Base-by-base conservation (phyloP, 2,113 vertebrate genomes). In the Petroica traversi region DNA sequence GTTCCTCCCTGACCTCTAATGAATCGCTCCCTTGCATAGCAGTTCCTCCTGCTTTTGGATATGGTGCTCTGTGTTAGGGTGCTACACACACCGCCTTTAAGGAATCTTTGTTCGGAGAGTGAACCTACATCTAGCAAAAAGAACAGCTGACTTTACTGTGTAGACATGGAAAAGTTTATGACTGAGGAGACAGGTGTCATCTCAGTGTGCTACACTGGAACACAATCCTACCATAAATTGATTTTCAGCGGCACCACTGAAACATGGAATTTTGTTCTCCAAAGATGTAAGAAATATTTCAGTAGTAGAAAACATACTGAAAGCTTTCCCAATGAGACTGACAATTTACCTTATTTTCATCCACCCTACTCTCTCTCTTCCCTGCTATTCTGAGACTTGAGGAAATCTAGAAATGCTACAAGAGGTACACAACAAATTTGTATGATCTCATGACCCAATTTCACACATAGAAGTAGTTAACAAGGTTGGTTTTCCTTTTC, bases 1-100 rank as follows among this genome's bases (percentile, higher is more conserved):
- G 85, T 80, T 96, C 34, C 51, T 89, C 80, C 85, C 89, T 95
- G 86, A 94, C 69, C 72, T 93, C 83, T 89, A 84, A 88, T 43
- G 74, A 92, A 87, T 96, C 52, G 22, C 54, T 95, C 49, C 25
- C 33, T 84, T 84, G 52, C 68, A 68, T 31, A 79, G 77, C 9
- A 93, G 34, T 11, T 92, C 63, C 51, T 80, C 88, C 82, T 88
- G 51, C 54, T 74, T 93, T 74, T 69, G 78, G 61, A 59, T 61
- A 34, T 9, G 18, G 52, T 94, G 46, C 54, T 78, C 19, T 79
- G 45, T 83, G 51, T 46, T 69, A 51, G 28, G 46, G 58, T 49
- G 38, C 48, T 68, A 34, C 41, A 89, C 15, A 88, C 26, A 36
- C 3, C 0, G 12, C 46, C 34, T 69, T 87, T 66, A 41, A 93